Base-by-base conservation (phyloP, 1,140 invertebrate species). In the Nixonia krombeini region DNA sequence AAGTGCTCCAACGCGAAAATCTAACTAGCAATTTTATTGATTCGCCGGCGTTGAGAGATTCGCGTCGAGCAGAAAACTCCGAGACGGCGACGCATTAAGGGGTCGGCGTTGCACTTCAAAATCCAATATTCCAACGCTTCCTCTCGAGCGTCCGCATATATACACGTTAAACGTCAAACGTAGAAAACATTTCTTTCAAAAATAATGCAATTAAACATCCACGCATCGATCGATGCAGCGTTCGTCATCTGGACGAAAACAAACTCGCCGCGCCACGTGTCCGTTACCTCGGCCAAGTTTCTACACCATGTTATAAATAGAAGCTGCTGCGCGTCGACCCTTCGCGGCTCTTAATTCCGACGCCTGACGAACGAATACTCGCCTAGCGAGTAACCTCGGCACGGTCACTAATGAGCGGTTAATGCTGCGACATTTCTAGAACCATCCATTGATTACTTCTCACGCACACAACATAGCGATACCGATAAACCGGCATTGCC, bases 261-360 rank as follows among this genome's bases (percentile, higher is more conserved):
- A 66, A 66, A 66, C 53, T 58, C 62, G 35, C 53, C 55, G 62
- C 58, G 53, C 42, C 57, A 53, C 53, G 51, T 50, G 62, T 66
- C 53, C 62, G 55, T 66, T 66, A 58, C 49, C 62, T 66, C 62
- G 49, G 53, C 62, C 62, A 66, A 66, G 62, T 66, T 66, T 66
- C 23, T n/a, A n/a, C n/a, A n/a, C 62, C 38, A 40, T 37, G 62
- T 58, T 58, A 65, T 65, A 66, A 66, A 66, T 66, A 66, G 62
- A 52, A 53, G 49, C 53, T 25, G 37, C 28, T 40, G 16, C 31
- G 45, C 44, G 37, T 21, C 45, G 45, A 33, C 33, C 64, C 50
- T 67, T 56, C 56, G 35, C 37, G 15, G 51, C 45, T 45, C 64
- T 61, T 53, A 58, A 67, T 40, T 51, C 56, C 46, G 29, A 46